Percentiles rank a stretch among this genome's conserved stretches.
Evolutionary conservation across 2,113 vertebrate species (phyloP).

Genomic region (Oplegnathus fasciatus): DNA sequence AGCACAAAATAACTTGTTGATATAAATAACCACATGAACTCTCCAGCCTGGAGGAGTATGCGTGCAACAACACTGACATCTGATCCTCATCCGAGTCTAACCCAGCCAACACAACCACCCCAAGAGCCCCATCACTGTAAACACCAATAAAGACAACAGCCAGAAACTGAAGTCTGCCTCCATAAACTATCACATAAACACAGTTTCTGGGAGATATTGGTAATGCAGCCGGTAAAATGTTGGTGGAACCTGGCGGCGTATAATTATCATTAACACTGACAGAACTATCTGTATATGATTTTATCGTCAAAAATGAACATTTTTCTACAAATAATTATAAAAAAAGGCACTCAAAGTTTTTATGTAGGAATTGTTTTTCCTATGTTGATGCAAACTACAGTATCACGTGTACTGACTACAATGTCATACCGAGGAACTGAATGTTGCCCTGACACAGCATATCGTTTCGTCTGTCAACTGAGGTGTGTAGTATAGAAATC

Average conservation of each 20-base stretch:
- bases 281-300: not conserved
- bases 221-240: not conserved
- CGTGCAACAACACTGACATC: conserved; percentile 74
- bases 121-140: conserved; percentile 25
- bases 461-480: not conserved
- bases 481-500: not conserved
- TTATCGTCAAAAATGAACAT: not conserved
- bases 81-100: conserved; percentile 57
- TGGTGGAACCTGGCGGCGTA: not conserved
- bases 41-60: conserved; percentile 56
- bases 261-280: not conserved
- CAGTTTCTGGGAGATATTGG: not conserved
- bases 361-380: not conserved
- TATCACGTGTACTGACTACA: not conserved
- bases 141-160: conserved; percentile 31
- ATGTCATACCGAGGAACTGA: not conserved
- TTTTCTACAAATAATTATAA: not conserved
- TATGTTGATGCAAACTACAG: not conserved
- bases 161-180: not conserved
- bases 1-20: conserved; percentile 83
- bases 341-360: not conserved
- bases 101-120: conserved; percentile 12
- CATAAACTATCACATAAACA: not conserved
- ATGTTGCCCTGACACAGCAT: not conserved
- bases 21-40: conserved; percentile 88